Conservation (phyloP, 2,113 vertebrate species). For the Poicephalus meyeri region DNA sequence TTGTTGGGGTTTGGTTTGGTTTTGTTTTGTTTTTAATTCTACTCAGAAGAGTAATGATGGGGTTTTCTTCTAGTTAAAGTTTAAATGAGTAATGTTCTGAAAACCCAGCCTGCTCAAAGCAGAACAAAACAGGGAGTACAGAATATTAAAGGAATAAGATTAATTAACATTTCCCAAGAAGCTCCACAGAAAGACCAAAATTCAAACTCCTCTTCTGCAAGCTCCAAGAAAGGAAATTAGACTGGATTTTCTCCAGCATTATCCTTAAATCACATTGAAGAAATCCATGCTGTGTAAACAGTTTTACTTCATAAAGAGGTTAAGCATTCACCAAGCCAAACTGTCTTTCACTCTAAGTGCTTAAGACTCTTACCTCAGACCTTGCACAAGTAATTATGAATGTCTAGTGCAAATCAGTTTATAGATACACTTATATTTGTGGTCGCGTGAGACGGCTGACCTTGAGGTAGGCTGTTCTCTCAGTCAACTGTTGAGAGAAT, state of each 20-base stretch:
- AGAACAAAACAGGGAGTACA: neutral
- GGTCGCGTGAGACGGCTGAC: neutral
- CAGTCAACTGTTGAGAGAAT: neutral
- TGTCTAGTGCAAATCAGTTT: neutral
- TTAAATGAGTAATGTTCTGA: neutral
- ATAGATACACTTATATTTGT: neutral
- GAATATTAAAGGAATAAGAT: neutral
- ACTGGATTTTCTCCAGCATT: neutral
- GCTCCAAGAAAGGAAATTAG: neutral
- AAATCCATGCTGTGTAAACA: neutral
- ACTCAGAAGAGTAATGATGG: neutral
- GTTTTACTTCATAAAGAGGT: neutral
- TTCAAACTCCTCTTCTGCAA: neutral
- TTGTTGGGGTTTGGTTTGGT: neutral
- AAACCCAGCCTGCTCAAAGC: neutral
- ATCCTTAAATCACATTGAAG: neutral
- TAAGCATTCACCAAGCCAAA: neutral
- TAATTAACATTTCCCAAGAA: neutral
- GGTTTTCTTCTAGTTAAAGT: neutral
- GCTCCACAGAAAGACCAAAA: neutral
- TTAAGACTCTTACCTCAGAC: neutral
- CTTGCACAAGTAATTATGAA: neutral
- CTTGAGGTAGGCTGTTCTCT: neutral
- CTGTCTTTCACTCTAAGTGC: neutral
- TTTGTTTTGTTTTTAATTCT: neutral